phyloP scores from a whole-genome alignment of 2,888 invertebrate genomes.

The Drosophila rubida region DNA sequence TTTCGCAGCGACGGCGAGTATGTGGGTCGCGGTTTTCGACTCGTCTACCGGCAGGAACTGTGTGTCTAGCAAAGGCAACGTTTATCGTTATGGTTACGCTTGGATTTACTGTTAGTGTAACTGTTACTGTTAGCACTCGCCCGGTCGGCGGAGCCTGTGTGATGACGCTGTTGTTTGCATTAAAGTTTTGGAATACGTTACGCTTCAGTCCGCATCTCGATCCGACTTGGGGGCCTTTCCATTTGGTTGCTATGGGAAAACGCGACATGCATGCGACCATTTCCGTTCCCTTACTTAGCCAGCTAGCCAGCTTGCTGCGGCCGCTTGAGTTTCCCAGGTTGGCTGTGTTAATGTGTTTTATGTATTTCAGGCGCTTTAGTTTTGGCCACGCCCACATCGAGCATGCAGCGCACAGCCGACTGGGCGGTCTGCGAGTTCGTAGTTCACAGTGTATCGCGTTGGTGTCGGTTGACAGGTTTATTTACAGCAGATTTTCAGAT shows the following conservation, averaged over 20 bases:
- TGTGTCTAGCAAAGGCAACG: constrained; percentile 84
- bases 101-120: constrained; percentile 34
- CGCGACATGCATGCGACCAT: constrained; percentile 62
- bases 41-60: constrained; percentile 89
- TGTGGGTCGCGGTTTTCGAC: constrained; percentile 89
- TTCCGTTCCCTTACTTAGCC: constrained; percentile 77
- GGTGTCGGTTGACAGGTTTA: constrained; percentile 81
- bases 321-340: constrained; percentile 2
- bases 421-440: constrained; percentile 65
- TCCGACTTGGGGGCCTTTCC: constrained; percentile 59
- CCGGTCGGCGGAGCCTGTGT: too few species aligned
- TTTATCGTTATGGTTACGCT: constrained; percentile 28
- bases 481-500: constrained; percentile 63
- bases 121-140: constrained; percentile 24
- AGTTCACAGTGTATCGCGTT: constrained; percentile 69
- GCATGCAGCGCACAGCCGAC: constrained; percentile 32
- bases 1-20: constrained; percentile 88
- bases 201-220: constrained; percentile 55
- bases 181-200: constrained; percentile 59
- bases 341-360: constrained; percentile 81
- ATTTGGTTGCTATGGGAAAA: constrained; percentile 59
- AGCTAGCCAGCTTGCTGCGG: too few species aligned
- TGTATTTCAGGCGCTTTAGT: constrained; percentile 75
- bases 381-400: constrained; percentile 69
- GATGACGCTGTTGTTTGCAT: constrained; percentile 56